These are phyloP conservation scores for Siniperca undulata DNA, from an alignment of 2,797 vertebrate species.

Conservation along the genomic window DNA sequence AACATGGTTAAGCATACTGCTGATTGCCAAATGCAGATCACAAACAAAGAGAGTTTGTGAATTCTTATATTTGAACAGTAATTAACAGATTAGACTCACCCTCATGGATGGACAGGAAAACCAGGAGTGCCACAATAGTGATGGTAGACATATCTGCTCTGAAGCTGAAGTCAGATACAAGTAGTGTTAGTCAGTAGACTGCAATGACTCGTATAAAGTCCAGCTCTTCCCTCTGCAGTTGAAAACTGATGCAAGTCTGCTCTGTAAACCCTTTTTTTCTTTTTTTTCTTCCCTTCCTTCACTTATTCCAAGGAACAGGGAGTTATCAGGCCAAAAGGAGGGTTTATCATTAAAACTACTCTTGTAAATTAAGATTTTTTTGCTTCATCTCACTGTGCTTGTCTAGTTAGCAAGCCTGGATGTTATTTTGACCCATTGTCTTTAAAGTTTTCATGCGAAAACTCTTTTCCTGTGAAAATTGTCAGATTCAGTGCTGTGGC, in stretches of 20 bases:
- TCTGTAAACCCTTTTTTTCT: neutral
- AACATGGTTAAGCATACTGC: neutral
- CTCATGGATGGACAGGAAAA: constrained; percentile 42
- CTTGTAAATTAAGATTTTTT: neutral
- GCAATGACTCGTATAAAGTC: neutral
- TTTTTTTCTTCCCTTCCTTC: constrained; percentile 31
- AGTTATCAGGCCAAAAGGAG: accelerated
- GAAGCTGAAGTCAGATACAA: neutral
- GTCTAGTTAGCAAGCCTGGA: too few relatives aligned
- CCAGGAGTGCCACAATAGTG: constrained; percentile 34
- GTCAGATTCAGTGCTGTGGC: accelerated
- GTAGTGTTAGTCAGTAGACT: neutral
- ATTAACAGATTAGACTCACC: constrained; percentile 50
- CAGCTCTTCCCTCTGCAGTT: neutral
- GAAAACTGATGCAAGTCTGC: constrained; percentile 14
- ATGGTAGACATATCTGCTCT: constrained; percentile 44
- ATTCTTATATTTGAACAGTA: neutral
- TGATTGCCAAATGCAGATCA: constrained; percentile 1
- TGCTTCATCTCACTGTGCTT: neutral
- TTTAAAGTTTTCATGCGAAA: neutral
- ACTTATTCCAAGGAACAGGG: neutral
- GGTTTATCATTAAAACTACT: neutral
- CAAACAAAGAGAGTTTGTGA: too few relatives aligned
- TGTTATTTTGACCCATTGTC: too few relatives aligned
- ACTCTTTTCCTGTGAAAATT: neutral